Conservation (phyloP, 2,113 vertebrate genomes). For the Phalacrocorax aristotelis region DNA sequence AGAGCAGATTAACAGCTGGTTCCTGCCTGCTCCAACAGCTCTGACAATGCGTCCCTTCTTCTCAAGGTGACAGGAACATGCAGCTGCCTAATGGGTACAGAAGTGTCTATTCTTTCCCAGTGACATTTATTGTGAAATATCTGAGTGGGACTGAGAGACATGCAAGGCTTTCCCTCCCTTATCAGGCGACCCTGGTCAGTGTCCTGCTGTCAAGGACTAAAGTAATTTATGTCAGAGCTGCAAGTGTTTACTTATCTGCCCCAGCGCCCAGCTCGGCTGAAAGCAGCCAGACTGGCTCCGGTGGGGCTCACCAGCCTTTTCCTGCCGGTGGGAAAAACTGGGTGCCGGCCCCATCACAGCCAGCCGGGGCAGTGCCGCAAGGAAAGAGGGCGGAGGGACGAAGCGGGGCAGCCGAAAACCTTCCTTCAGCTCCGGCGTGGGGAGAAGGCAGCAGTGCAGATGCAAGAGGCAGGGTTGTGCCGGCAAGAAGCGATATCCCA, state of each 20-base stretch:
- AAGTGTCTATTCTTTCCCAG: constrained; percentile 78
- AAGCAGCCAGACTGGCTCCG: constrained; percentile 85
- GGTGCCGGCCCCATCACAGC: background rate
- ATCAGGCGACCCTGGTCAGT: constrained; percentile 89
- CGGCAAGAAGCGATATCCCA: background rate
- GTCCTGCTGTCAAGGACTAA: constrained; percentile 88
- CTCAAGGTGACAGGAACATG: constrained; percentile 73
- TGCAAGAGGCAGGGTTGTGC: background rate
- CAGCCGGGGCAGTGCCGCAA: rapidly evolving
- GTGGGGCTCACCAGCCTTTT: constrained; percentile 70
- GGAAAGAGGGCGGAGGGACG: background rate
- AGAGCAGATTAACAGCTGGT: constrained; percentile 65
- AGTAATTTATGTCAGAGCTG: constrained; percentile 90
- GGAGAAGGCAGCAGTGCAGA: rapidly evolving
- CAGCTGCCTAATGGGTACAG: constrained; percentile 74
- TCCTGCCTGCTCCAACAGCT: constrained; percentile 63
- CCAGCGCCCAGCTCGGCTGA: constrained; percentile 67
- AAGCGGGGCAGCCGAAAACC: background rate
- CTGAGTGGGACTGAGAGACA: constrained; percentile 70
- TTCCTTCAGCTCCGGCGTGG: rapidly evolving
- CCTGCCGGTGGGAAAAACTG: constrained; percentile 52
- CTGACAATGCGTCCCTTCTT: constrained; percentile 66
- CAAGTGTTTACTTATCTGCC: constrained; percentile 89
- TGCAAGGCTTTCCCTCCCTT: constrained; percentile 77
- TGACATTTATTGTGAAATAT: constrained; percentile 78